Conservation (phyloP, 2,113 vertebrate genomes). For the Micromys minutus region DNA sequence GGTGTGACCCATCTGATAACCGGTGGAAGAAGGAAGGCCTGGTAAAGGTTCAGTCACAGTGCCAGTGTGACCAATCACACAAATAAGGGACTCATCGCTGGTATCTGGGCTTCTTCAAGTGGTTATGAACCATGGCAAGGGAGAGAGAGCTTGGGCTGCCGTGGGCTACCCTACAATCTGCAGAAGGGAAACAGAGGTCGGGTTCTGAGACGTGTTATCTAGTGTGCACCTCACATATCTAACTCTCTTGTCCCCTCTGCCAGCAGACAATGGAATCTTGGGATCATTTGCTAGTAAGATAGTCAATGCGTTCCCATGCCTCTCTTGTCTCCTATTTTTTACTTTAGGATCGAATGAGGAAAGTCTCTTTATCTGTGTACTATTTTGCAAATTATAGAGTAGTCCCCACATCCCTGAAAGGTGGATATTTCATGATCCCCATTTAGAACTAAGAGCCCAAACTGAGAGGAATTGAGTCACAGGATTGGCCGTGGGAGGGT, state of each 20-base stretch:
- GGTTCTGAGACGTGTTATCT: neutral
- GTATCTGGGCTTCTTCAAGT: neutral
- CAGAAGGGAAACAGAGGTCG: neutral
- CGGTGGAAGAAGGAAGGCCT: neutral
- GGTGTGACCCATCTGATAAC: neutral
- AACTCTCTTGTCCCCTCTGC: neutral
- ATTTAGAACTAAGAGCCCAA: conserved; percentile 52
- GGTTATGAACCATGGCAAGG: neutral
- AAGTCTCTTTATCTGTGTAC: conserved; percentile 29
- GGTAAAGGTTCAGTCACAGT: neutral
- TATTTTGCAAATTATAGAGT: conserved; percentile 58
- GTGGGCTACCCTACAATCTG: too few relatives aligned
- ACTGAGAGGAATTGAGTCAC: conserved; percentile 37
- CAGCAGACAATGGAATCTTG: neutral
- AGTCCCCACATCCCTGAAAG: conserved; percentile 9
- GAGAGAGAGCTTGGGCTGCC: neutral
- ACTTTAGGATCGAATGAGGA: conserved; percentile 49
- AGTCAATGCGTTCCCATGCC: neutral
- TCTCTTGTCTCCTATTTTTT: conserved; percentile 37
- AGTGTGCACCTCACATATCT: too few relatives aligned
- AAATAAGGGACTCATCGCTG: neutral
- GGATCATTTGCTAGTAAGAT: neutral
- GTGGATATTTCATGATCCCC: conserved; percentile 55
- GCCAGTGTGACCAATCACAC: neutral
- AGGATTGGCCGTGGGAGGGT: neutral